Conservation (phyloP, 2,113 vertebrate genomes). For the Dromas ardeola region DNA sequence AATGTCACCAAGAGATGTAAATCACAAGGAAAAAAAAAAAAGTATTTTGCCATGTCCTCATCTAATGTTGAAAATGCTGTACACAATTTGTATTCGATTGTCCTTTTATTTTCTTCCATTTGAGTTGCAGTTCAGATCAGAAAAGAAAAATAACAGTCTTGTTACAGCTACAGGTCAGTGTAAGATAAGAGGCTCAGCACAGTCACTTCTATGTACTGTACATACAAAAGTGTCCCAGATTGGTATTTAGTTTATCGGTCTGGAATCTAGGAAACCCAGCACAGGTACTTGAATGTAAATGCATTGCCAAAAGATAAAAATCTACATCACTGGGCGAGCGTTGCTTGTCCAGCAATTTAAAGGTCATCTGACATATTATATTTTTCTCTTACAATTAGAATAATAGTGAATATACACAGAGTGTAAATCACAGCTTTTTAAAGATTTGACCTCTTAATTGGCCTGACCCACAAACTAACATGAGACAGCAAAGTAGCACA, state of each 20-base stretch:
- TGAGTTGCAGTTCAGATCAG: conserved; percentile 13
- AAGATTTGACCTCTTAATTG: neutral
- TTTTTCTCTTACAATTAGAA: conserved; percentile 36
- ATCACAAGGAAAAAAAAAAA: neutral
- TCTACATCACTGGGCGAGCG: conserved; percentile 13
- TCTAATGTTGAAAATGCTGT: neutral
- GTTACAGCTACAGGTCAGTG: conserved; percentile 51
- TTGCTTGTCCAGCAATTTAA: conserved; percentile 54
- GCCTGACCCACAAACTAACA: neutral
- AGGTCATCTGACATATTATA: conserved; percentile 35
- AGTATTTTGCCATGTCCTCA: neutral
- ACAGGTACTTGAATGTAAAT: conserved; percentile 62
- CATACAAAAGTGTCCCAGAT: conserved; percentile 11
- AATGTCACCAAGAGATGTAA: neutral
- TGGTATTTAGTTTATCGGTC: conserved; percentile 57
- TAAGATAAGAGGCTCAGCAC: conserved; percentile 50
- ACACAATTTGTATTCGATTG: neutral
- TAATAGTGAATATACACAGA: neutral
- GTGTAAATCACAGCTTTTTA: neutral
- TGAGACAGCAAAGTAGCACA: neutral
- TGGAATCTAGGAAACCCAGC: conserved; percentile 52
- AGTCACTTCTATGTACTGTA: conserved; percentile 7
- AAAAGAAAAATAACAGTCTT: conserved; percentile 39
- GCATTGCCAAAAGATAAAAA: conserved; percentile 58
- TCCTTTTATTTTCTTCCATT: conserved; percentile 25